Conservation (phyloP, 1,140 invertebrate genomes). For the Drosophila subobscura region DNA sequence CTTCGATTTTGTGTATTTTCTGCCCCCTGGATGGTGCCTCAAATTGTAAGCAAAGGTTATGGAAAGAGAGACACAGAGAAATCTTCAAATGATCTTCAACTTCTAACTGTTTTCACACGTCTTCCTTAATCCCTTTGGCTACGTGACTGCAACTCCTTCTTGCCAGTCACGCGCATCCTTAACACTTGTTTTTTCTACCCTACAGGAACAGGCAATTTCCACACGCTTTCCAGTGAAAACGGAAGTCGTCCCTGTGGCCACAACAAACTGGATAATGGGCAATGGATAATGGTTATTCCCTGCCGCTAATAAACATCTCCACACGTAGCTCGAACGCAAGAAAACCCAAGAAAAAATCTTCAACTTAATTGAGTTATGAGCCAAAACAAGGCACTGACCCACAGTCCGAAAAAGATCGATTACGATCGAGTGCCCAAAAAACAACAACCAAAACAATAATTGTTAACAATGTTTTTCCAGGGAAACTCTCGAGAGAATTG, state of each 20-base stretch:
- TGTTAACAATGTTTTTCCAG: conserved; percentile 45
- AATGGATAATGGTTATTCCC: conserved; percentile 6
- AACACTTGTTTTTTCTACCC: conserved; percentile 51
- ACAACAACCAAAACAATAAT: conserved; percentile 25
- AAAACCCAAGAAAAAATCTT: conserved; percentile 28
- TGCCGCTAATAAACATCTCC: conserved; percentile 56
- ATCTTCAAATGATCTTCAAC: neutral
- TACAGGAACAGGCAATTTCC: conserved; percentile 60
- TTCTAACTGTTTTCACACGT: conserved; percentile 30
- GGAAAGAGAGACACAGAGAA: too few species aligned
- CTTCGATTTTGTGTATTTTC: too few species aligned
- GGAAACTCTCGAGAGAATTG: conserved; percentile 47
- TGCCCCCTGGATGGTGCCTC: too few species aligned
- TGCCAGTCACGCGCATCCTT: conserved; percentile 73
- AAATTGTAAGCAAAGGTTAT: too few species aligned
- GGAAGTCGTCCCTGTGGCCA: conserved; percentile 57
- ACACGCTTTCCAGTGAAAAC: conserved; percentile 68
- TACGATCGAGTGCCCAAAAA: conserved; percentile 42
- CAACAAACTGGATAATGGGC: conserved; percentile 8
- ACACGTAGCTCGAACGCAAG: conserved; percentile 33
- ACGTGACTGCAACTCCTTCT: conserved; percentile 34
- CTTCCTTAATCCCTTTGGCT: conserved; percentile 14
- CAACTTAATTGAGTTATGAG: conserved; percentile 74
- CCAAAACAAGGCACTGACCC: conserved; percentile 55
- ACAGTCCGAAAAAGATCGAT: conserved; percentile 58